Evolutionary conservation across 30 jellyfish, hydroid and myxozoan species (phyloP), one percentile per base, ranked within the genome.

Genomic region (Hydractinia symbiolongicarpus): DNA sequence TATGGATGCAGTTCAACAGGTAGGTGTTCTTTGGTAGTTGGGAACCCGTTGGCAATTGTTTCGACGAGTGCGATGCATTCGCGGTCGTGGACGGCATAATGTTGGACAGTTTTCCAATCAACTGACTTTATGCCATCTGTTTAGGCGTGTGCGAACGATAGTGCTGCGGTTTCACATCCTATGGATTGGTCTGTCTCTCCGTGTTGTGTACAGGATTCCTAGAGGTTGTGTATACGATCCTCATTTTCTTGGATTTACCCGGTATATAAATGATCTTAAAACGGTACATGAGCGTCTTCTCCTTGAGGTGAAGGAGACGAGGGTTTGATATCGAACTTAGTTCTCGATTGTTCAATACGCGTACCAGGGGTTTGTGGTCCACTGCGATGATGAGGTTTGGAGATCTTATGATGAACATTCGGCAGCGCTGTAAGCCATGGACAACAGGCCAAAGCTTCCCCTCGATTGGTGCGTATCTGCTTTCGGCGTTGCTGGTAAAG

Each of bases 381-480:
- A n/a, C n/a, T n/a, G n/a, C n/a, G n/a, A 49, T 86, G 80, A 64
- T 86, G 95, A 82, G 80, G n/a, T n/a, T n/a, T n/a, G n/a, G n/a
- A n/a, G n/a, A n/a, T n/a, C 53, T 66, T 64, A 53, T 64, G 88
- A 19, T 79, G n/a, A 5, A 87, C 88, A 52, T 60, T 13, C 44
- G 88, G 88, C 84, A 81, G 30, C 67, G 60, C 66, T 86, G 16
- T 21, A 86, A 60, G 49, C 86, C 94, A 54, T 15, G 71, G 72
- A 54, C 67, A 73, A 80, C 58, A 5, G 95, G 93, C 57, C 80
- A 64, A 5, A 93, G 81, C 53, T 86, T 87, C 61, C 94, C 95
- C 50, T 86, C 95, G 9, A 72, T 53, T 7, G 94, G 94, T 17
- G 95, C 94, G 66, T 86, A 86, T 6, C 86, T 67, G 55, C 81